These are phyloP conservation scores for Mythimna pallens DNA, from an alignment of 2,888 invertebrate species.

Conservation along the genomic window DNA sequence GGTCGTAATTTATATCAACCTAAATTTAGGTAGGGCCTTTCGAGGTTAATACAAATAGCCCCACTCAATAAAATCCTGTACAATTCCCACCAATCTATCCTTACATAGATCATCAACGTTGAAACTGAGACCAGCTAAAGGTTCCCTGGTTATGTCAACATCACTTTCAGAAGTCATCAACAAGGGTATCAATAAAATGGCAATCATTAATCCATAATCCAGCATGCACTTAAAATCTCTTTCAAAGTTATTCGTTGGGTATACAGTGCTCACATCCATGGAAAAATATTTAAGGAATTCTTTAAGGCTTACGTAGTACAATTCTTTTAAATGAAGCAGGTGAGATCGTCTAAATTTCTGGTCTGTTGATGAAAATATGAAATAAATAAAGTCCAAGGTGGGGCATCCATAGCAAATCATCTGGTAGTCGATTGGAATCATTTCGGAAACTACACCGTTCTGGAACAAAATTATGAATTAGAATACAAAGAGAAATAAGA, in stretches of 20 bases:
- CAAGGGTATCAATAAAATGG: constrained; percentile 59
- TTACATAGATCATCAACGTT: constrained; percentile 49
- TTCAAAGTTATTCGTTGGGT: constrained; percentile 70
- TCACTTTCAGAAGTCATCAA: constrained; percentile 42
- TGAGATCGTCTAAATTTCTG: constrained; percentile 69
- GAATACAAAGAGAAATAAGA: background rate
- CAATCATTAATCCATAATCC: constrained; percentile 71
- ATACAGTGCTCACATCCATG: constrained; percentile 65
- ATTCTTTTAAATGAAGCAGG: constrained; percentile 67
- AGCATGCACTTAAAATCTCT: constrained; percentile 65
- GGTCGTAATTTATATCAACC: too few relatives aligned
- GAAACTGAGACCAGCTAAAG: constrained; percentile 35
- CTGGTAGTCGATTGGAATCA: constrained; percentile 71
- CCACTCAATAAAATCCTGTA: constrained; percentile 69
- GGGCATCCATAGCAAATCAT: constrained; percentile 67
- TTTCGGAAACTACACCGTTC: constrained; percentile 63
- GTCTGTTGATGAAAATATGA: constrained; percentile 67
- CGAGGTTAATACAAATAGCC: constrained; percentile 58
- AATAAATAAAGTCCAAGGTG: constrained; percentile 65
- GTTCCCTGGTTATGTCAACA: constrained; percentile 33
- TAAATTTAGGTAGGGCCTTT: too few relatives aligned
- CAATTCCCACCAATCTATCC: constrained; percentile 59
- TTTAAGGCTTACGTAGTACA: constrained; percentile 69
- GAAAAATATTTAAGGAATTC: constrained; percentile 69
- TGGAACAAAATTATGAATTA: constrained; percentile 44